phyloP scores from a whole-genome alignment of 2,797 vertebrate genomes.

The Cossypha caffra region DNA sequence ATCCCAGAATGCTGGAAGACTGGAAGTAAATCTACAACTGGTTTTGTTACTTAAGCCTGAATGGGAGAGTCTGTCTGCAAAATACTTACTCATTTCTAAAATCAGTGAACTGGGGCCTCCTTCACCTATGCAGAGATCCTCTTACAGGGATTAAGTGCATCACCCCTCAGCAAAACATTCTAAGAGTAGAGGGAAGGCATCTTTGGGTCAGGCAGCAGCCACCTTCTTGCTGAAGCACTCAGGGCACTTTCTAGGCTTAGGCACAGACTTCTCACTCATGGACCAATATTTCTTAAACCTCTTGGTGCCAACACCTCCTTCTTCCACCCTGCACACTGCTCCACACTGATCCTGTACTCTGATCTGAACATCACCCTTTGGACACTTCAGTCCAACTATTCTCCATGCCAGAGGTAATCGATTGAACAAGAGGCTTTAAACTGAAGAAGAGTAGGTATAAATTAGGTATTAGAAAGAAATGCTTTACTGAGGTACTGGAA shows the following conservation, averaged over 20 bases:
- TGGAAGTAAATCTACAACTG: no score
- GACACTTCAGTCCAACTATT: background rate
- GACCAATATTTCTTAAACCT: background rate
- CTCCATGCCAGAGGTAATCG: rapidly evolving
- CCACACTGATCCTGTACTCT: background rate
- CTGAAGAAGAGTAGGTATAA: background rate
- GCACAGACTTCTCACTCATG: background rate
- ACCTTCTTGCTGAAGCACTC: background rate
- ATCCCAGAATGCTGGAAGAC: no score
- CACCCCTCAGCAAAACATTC: background rate
- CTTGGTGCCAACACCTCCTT: background rate
- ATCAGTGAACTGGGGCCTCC: background rate
- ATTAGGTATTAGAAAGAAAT: background rate
- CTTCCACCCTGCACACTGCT: background rate
- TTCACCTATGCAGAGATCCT: background rate
- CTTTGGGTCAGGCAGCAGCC: background rate
- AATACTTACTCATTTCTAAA: no score
- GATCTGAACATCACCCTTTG: background rate
- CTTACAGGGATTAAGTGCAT: background rate
- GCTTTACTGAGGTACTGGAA: background rate
- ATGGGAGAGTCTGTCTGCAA: no score
- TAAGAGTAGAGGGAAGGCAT: background rate
- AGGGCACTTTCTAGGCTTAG: background rate
- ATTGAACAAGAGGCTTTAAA: background rate
- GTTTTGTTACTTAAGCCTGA: no score